These are phyloP conservation scores for Mesoclemmys tuberculata DNA, from an alignment of 2,113 vertebrate genomes.

Conservation along the genomic window DNA sequence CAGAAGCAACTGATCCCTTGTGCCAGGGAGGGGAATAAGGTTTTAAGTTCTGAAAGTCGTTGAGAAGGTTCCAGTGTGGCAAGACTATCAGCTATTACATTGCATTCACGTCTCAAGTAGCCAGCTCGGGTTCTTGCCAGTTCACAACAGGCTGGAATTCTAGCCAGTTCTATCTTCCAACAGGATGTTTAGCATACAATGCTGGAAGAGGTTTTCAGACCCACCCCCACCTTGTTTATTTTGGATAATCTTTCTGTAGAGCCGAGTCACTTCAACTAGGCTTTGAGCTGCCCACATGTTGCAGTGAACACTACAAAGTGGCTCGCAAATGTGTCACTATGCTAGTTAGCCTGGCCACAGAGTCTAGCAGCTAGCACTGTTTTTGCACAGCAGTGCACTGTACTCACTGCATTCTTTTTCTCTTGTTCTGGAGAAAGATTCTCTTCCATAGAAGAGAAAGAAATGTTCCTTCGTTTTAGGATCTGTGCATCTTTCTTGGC, in stretches of 20 bases:
- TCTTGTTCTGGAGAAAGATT: conserved; percentile 45
- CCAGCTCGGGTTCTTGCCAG: conserved; percentile 1
- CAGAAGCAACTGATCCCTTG: conserved; percentile 24
- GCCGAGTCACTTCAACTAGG: not conserved
- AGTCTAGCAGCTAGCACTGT: not conserved
- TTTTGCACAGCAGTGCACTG: not conserved
- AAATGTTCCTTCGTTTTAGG: conserved; percentile 87
- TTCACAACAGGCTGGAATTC: not conserved
- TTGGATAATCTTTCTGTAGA: not conserved
- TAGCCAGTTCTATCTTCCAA: conserved; percentile 52
- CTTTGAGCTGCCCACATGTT: not conserved
- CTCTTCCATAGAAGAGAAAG: conserved; percentile 13
- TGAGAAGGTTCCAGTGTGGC: not conserved
- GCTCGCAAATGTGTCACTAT: not conserved
- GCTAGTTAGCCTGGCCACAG: too few species aligned
- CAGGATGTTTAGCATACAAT: not conserved
- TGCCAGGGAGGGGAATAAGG: conserved; percentile 35
- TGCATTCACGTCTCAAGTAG: conserved; percentile 19
- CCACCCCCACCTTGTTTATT: not conserved
- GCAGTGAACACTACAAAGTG: not conserved
- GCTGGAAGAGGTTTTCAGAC: not conserved
- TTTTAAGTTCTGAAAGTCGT: not conserved
- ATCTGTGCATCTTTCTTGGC: conserved; percentile 87
- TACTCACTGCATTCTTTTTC: not conserved
- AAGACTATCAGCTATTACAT: not conserved